Evolutionary conservation across 2,113 vertebrate genomes (phyloP).

Genomic region (Oreochromis aureus): DNA sequence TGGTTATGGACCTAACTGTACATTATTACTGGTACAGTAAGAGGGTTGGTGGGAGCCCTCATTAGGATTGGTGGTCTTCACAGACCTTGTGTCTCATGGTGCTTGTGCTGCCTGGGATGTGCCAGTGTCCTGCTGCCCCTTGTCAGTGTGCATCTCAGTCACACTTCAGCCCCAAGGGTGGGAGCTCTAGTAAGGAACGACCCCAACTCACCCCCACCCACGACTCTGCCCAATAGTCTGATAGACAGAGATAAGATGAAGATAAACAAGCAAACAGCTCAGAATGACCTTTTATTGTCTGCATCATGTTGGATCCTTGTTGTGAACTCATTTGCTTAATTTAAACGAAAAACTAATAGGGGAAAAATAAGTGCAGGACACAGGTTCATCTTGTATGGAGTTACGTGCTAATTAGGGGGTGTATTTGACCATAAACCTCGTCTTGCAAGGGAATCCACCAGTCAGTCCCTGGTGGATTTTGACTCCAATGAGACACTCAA

Average conservation of each 20-base stretch:
- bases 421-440: not conserved
- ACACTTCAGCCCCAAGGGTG: constrained; percentile 71
- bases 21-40: constrained; percentile 8
- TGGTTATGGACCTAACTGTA: not conserved
- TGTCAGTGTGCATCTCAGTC: constrained; percentile 79
- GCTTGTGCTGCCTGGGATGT: constrained; percentile 59
- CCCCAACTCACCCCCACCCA: constrained; percentile 54
- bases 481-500: not conserved
- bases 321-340: not conserved
- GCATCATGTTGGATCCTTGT: not conserved
- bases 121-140: constrained; percentile 77
- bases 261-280: constrained; percentile 72
- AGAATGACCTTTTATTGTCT: constrained; percentile 29
- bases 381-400: not conserved
- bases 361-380: not conserved
- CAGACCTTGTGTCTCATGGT: constrained; percentile 58
- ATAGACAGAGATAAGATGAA: constrained; percentile 78
- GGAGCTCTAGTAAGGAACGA: constrained; percentile 60
- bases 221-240: constrained; percentile 85
- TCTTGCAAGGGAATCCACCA: not conserved
- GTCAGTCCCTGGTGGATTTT: not conserved
- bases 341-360: not conserved
- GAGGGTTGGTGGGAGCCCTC: constrained; percentile 27
- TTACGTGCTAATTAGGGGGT: not conserved
- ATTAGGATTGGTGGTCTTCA: constrained; percentile 30